phyloP scores from a whole-genome alignment of 2,113 vertebrate genomes.

The Ancistrus triradiatus region DNA sequence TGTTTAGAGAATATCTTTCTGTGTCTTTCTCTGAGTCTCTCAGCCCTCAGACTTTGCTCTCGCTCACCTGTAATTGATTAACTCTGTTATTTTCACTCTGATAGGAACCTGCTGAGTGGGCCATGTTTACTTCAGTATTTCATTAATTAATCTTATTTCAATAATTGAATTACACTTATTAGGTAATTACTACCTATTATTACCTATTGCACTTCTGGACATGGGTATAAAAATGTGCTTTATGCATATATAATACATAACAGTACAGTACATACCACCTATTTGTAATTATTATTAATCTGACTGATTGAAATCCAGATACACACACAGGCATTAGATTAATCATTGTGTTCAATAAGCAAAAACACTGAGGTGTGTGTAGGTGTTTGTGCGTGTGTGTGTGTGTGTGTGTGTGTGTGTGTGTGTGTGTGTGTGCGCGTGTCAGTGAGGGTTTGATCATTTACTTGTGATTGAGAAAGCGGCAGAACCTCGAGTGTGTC shows the following conservation, averaged over 20 bases:
- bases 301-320: too few relatives aligned
- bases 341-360: too few relatives aligned
- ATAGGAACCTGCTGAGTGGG: background rate
- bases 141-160: too few relatives aligned
- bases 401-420: too few relatives aligned
- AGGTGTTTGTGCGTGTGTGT: background rate
- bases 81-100: constrained; percentile 37
- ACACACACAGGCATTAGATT: background rate
- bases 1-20: background rate
- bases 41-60: constrained; percentile 65
- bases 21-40: background rate
- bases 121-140: background rate
- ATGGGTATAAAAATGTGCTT: too few relatives aligned
- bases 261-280: too few relatives aligned
- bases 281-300: too few relatives aligned
- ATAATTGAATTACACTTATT: too few relatives aligned
- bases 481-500: constrained; percentile 11
- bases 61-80: constrained; percentile 63
- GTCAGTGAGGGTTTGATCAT: constrained; percentile 9
- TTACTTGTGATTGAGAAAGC: constrained; percentile 5
- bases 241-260: too few relatives aligned
- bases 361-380: background rate
- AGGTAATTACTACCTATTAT: too few relatives aligned
- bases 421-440: background rate
- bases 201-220: too few relatives aligned